Evolutionary conservation across 2,888 invertebrate species (phyloP).

Genomic region (Pasiphila rectangulata): DNA sequence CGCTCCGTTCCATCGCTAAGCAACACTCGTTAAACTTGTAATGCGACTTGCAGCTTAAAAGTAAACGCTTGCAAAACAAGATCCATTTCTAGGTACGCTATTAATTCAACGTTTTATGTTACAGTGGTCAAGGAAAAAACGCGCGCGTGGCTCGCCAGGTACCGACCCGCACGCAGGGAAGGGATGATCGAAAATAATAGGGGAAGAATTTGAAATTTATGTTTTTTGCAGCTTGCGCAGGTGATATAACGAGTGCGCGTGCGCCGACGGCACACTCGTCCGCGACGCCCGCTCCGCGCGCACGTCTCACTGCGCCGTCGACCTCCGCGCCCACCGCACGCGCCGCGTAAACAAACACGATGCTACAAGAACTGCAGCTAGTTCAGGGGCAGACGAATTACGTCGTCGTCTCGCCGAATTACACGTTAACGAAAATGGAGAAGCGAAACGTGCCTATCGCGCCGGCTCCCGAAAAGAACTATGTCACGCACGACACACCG

Average conservation of each 20-base stretch:
- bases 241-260: conserved; percentile 79
- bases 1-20: conserved; percentile 13
- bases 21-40: conserved; percentile 3
- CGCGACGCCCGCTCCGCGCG: conserved; percentile 65
- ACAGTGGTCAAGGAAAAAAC: conserved; percentile 72
- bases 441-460: conserved; percentile 80
- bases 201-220: conserved; percentile 80
- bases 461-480: conserved; percentile 81
- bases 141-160: conserved; percentile 75
- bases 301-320: conserved; percentile 63
- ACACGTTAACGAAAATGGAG: conserved; percentile 74
- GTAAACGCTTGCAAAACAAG: conserved; percentile 27
- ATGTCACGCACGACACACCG: conserved; percentile 74
- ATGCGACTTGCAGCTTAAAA: conserved; percentile 19
- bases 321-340: conserved; percentile 61
- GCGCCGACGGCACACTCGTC: conserved; percentile 77
- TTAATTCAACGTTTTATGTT: conserved; percentile 42
- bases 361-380: conserved; percentile 79
- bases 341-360: conserved; percentile 66
- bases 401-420: conserved; percentile 81
- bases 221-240: conserved; percentile 81
- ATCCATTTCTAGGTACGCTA: conserved; percentile 34
- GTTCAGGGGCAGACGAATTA: conserved; percentile 81
- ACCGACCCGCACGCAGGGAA: conserved; percentile 78
- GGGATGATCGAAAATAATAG: conserved; percentile 81